phyloP scores from a whole-genome alignment of 2,888 invertebrate species.

The Andrena minutula region DNA sequence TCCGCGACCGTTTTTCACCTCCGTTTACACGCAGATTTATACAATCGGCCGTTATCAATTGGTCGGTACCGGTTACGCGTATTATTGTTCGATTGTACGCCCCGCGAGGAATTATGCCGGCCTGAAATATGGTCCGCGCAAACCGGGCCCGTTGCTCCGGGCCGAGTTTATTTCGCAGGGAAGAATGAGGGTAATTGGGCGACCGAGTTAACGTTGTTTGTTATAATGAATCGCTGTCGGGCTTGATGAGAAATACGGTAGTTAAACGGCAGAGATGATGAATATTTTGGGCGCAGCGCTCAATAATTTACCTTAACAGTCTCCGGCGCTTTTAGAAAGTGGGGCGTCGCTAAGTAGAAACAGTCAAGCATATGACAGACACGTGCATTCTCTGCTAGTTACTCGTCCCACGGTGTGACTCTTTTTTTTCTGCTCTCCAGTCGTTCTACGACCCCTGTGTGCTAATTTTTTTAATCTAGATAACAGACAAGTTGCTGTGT shows the following conservation, averaged over 20 bases:
- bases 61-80: slow-evolving; percentile 26
- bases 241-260: neutral
- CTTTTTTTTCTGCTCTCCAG: neutral
- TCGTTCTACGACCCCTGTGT: too few species aligned
- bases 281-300: neutral
- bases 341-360: slow-evolving; percentile 6
- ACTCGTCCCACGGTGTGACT: neutral
- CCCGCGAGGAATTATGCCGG: slow-evolving; percentile 25
- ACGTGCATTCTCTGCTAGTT: neutral
- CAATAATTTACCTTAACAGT: neutral
- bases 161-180: slow-evolving; percentile 13
- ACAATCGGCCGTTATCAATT: slow-evolving; percentile 43
- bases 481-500: neutral
- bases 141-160: neutral
- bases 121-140: slow-evolving; percentile 19
- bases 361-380: slow-evolving; percentile 6
- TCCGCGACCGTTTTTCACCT: slow-evolving; percentile 53
- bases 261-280: slow-evolving; percentile 2
- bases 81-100: slow-evolving; percentile 50
- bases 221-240: slow-evolving; percentile 3
- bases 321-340: neutral
- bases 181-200: slow-evolving; percentile 31
- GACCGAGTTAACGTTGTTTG: neutral
- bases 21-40: slow-evolving; percentile 17
- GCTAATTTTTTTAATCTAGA: slow-evolving; percentile 12